These are phyloP conservation scores for Dryoscopus gambensis DNA, from an alignment of 2,113 vertebrate species.

Conservation along the genomic window DNA sequence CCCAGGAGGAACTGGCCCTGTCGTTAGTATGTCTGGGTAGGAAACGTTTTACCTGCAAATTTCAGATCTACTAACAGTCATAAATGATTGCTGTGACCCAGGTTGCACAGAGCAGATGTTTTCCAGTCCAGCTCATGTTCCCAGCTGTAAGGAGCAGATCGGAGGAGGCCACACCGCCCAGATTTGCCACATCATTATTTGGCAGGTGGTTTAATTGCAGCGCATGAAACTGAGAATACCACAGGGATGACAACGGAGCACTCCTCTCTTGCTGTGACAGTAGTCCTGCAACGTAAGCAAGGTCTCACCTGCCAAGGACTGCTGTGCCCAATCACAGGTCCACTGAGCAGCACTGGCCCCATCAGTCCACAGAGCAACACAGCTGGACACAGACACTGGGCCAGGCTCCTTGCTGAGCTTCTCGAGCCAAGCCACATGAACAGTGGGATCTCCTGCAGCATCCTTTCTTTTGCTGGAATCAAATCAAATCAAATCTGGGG, in stretches of 20 bases:
- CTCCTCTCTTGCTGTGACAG: constrained; percentile 1
- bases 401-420: background rate
- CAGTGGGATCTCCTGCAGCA: background rate
- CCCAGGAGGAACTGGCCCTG: background rate
- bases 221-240: constrained; percentile 38
- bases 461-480: background rate
- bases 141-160: constrained; percentile 6
- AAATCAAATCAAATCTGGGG: background rate
- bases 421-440: background rate
- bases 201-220: constrained; percentile 49
- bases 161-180: background rate
- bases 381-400: background rate
- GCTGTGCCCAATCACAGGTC: background rate
- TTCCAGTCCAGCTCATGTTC: constrained; percentile 47
- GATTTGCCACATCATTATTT: constrained; percentile 56
- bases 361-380: rapidly evolving
- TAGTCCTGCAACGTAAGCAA: background rate
- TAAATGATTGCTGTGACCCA: background rate
- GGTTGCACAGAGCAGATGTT: constrained; percentile 7
- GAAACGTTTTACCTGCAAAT: background rate
- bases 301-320: background rate
- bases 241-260: constrained; percentile 29
- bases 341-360: background rate
- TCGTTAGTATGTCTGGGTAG: background rate
- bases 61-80: background rate